Evolutionary conservation across 2,888 invertebrate species (phyloP), one percentile per base, ranked within the genome.

Genomic region (Papilio protenor): DNA sequence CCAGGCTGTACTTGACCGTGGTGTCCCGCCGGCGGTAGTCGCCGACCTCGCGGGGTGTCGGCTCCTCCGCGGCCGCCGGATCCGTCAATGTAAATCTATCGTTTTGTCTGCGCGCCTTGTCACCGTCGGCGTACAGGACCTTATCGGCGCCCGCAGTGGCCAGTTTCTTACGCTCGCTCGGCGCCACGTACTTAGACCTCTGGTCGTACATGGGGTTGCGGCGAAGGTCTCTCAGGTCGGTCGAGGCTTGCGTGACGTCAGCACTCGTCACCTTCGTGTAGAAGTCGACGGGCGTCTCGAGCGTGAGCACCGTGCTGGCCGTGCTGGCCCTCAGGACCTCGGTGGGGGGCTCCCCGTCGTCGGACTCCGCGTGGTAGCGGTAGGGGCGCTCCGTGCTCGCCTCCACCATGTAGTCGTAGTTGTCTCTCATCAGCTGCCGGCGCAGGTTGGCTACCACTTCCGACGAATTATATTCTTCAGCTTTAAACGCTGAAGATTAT

Each of bases 321-420:
- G 33, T 49, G 49, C 16, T 21, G 21, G 57, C n/a, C 18, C 18
- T 14, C 2, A 64, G 3, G 2, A 4, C 1, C 12, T 23, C 64
- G 3, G 18, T 14, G 18, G 23, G 5, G 16, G 33, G 8, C 8
- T 52, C 16, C 55, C 78, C 73, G 27, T 73, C 73, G 18, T 71
- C 61, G 18, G 83, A 84, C 1, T 78, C 79, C 18, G 79, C 76
- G 12, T 73, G 66, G n/a, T 57, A 57, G 27, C 40, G 40, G n/a
- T 5, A 12, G 4, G 52, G 23, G 2, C 55, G 16, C 47, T 27
- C 45, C n/a, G 57, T 23, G 21, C 55, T 52, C 47, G 64, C 27
- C 18, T 81, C 82, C 6, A 79, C 70, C 0, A 83, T 79, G 79
- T 91, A 91, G 81, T 91, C 90, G 78, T 90, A 90, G 84, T 91